Base-by-base conservation (phyloP, 2,888 invertebrate genomes). In the Quadroppia sp. region DNA sequence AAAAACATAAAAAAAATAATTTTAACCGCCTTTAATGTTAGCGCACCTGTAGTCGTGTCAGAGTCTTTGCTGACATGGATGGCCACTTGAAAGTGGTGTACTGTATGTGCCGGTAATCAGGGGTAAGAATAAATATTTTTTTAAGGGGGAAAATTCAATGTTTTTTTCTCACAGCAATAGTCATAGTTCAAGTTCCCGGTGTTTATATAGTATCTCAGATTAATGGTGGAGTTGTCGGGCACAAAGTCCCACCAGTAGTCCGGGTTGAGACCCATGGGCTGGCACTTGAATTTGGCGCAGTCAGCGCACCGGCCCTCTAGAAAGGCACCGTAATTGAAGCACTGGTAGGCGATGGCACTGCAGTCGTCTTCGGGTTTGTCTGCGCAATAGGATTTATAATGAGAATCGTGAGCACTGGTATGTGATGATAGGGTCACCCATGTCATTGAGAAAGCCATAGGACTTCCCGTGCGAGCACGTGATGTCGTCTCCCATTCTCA, bases 241-340 rank as follows among this genome's bases (percentile, higher is more conserved):
- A 11, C 17, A 6, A 50, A 11, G 7, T 6, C 17, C 20, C 4
- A n/a, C 50, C 50, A 50, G 17, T 50, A 17, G 11, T 6, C 7
- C 4, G 50, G 50, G 17, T 50, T n/a, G 50, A 50, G 7, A 6
- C 50, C 50, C 50, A 50, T 50, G 7, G 17, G 20, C 6, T 20
- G 50, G 20, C 50, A 50, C 17, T 20, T 50, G 13, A 9, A 9
- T 6, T 50, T 20, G 7, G 23, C 13, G 25, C 32, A 28, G 25
- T 61, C n/a, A 23, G 32, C 61, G 32, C 61, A 61, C 25, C 32
- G 17, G 61, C 61, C 61, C 17, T 61, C 30, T 17, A 61, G 13
- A 25, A 61, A 61, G 7, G 25, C 15, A 23, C 25, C 61, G 9
- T 25, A 61, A 30, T 17, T 30, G 25, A 9, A 9, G 32, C 61